These are phyloP conservation scores for Caenorhabditis auriculariae DNA, from an alignment of 2,888 invertebrate species.

Conservation along the genomic window DNA sequence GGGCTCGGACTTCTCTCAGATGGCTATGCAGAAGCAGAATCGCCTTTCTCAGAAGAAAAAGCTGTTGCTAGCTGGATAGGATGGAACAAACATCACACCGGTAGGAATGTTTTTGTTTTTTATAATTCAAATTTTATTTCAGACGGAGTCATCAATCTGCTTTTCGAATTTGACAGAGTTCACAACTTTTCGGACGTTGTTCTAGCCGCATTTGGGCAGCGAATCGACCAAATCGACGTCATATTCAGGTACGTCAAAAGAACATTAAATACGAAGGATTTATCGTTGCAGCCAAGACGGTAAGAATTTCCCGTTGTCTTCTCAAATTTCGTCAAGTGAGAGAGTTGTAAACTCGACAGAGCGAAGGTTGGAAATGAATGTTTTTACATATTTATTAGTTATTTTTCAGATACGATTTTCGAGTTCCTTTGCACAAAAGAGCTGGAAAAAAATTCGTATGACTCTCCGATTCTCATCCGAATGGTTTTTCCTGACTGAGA, in stretches of 20 bases:
- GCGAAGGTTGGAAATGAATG: conserved; percentile 4
- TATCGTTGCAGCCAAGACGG: conserved; percentile 42
- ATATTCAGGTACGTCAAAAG: conserved; percentile 24
- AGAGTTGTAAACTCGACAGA: conserved; percentile 30
- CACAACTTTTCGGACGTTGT: conserved; percentile 82
- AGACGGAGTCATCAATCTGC: conserved; percentile 70
- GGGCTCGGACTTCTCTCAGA: conserved; percentile 78
- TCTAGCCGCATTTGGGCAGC: conserved; percentile 82
- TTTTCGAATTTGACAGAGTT: conserved; percentile 84
- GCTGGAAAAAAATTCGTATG: conserved; percentile 43
- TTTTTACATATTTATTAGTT: neutral
- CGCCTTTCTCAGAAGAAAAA: conserved; percentile 29
- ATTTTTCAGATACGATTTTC: conserved; percentile 36
- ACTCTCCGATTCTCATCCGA: conserved; percentile 73
- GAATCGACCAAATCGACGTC: conserved; percentile 75
- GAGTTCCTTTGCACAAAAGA: conserved; percentile 42
- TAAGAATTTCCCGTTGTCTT: conserved; percentile 32
- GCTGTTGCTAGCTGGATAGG: conserved; percentile 75
- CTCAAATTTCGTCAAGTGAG: conserved; percentile 40
- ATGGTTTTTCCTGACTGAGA: conserved; percentile 88
- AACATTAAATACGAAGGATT: neutral
- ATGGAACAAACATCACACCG: conserved; percentile 79
- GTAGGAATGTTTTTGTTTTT: conserved; percentile 63
- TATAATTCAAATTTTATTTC: neutral
- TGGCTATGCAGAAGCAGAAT: conserved; percentile 42